Conservation (phyloP, 1,140 invertebrate species). For the Colletes latitarsis region DNA sequence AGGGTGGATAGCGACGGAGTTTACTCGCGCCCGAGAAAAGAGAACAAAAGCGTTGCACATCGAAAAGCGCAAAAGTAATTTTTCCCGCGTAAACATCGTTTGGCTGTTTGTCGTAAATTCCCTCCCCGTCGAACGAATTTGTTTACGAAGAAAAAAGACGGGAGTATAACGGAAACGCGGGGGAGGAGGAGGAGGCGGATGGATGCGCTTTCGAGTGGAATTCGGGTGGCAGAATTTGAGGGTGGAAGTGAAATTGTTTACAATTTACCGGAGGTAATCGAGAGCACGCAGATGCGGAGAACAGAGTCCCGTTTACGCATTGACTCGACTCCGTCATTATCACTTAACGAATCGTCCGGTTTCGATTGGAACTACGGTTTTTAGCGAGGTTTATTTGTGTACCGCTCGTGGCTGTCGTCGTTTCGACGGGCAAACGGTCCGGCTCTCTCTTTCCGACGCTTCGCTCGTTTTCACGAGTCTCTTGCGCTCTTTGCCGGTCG, state of each 20-base stretch:
- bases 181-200: neutral
- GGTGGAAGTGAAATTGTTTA: slow-evolving; percentile 64
- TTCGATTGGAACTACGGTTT: slow-evolving; percentile 46
- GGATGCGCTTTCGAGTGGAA: slow-evolving; percentile 1
- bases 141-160: neutral
- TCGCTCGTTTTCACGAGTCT: slow-evolving; percentile 44
- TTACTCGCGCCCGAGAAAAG: no score
- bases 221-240: slow-evolving; percentile 35
- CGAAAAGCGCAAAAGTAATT: no score
- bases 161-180: neutral
- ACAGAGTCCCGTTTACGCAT: slow-evolving; percentile 71
- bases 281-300: neutral
- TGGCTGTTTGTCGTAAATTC: no score
- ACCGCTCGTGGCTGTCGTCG: slow-evolving; percentile 48
- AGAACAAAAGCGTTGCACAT: no score
- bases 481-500: slow-evolving; percentile 60
- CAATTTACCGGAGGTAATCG: slow-evolving; percentile 72
- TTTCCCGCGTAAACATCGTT: no score
- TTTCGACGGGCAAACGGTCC: slow-evolving; percentile 57
- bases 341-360: slow-evolving; percentile 75
- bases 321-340: slow-evolving; percentile 77
- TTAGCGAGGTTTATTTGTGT: slow-evolving; percentile 58
- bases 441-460: slow-evolving; percentile 16
- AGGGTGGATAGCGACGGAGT: no score
- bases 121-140: no score